phyloP scores from a whole-genome alignment of 2,797 vertebrate genomes.

The Urosaurus nigricauda region DNA sequence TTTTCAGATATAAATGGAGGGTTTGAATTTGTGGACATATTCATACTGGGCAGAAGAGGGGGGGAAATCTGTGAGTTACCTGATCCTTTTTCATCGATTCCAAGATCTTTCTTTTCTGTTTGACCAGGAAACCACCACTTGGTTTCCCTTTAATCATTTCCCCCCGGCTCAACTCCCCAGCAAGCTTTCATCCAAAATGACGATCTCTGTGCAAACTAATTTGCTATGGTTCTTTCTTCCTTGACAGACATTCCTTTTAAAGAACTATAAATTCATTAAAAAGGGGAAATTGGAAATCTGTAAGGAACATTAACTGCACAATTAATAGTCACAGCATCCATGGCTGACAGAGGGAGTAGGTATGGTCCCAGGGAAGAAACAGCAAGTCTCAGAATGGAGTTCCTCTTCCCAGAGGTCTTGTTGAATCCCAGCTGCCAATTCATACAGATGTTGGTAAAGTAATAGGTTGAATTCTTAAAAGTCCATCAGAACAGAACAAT shows the following conservation, averaged over 20 bases:
- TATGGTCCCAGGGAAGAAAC: not conserved
- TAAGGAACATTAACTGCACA: constrained; percentile 35
- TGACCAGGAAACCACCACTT: not conserved
- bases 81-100: not conserved
- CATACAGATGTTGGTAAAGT: no score
- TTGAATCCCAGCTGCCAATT: no score
- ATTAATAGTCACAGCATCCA: constrained; percentile 45
- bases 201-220: constrained; percentile 11
- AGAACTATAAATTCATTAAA: constrained; percentile 49
- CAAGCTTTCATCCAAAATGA: not conserved
- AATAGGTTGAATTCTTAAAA: no score
- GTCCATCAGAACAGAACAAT: no score
- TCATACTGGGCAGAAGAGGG: not conserved
- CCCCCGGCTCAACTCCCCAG: not conserved
- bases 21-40: not conserved
- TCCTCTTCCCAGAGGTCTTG: not conserved
- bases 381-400: not conserved
- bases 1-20: not conserved
- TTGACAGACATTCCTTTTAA: not conserved
- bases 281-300: constrained; percentile 42
- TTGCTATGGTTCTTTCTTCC: constrained; percentile 37
- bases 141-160: not conserved
- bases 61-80: not conserved
- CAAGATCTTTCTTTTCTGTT: not conserved
- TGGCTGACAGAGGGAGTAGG: not conserved